Conservation (phyloP, 2,888 invertebrate species). For the Lamellibrachia columna region DNA sequence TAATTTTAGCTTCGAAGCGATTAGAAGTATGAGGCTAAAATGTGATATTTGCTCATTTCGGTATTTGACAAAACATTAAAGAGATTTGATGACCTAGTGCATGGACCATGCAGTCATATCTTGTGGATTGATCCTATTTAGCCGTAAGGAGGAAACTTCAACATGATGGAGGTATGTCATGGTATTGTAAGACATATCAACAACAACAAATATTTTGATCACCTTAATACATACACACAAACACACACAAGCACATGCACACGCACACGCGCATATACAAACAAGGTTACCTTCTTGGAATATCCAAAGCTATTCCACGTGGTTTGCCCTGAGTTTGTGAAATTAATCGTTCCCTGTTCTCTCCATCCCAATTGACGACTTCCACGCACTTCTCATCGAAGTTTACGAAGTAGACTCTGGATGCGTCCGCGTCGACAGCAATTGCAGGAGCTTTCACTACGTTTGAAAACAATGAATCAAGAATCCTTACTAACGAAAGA, state of each 20-base stretch:
- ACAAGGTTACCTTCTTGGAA: background rate
- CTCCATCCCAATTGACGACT: background rate
- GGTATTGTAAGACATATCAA: too few species aligned
- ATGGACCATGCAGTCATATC: too few species aligned
- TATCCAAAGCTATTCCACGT: background rate
- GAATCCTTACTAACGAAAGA: background rate
- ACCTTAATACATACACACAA: background rate
- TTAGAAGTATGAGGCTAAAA: too few species aligned
- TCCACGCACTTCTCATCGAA: background rate
- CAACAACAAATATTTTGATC: too few species aligned
- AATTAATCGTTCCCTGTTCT: background rate
- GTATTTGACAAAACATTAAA: too few species aligned
- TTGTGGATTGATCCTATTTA: too few species aligned
- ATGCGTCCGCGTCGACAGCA: background rate
- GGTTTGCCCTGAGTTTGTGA: background rate
- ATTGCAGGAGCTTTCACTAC: background rate
- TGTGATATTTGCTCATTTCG: too few species aligned
- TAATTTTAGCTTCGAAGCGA: too few species aligned
- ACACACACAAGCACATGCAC: background rate
- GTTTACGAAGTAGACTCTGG: background rate
- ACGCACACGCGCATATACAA: background rate
- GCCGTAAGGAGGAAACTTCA: too few species aligned
- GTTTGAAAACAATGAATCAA: background rate
- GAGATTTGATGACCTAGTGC: too few species aligned
- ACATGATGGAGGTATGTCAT: too few species aligned